Evolutionary conservation across 2,888 invertebrate species (phyloP).

Genomic region (Drosophila maculinotata): DNA sequence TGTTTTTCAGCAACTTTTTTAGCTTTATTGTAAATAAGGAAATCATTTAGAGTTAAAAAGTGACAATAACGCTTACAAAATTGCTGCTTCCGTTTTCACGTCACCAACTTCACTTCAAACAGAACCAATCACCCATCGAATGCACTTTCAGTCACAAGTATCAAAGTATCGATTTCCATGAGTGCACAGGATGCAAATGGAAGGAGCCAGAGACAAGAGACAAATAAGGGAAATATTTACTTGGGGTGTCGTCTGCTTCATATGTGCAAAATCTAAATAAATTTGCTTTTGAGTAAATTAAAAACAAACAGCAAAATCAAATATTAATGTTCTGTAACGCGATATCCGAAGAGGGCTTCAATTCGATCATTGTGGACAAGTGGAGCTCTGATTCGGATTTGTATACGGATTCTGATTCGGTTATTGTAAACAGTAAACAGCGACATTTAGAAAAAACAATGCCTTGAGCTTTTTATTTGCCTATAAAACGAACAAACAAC

Average conservation of each 20-base stretch:
- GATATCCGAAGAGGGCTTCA: slow-evolving; percentile 47
- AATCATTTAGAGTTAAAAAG: too few relatives aligned
- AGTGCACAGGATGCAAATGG: slow-evolving; percentile 29
- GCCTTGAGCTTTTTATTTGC: slow-evolving; percentile 42
- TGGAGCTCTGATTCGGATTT: slow-evolving; percentile 24
- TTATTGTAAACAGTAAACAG: slow-evolving; percentile 56
- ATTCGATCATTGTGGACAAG: slow-evolving; percentile 46
- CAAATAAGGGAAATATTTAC: neutral
- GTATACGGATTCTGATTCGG: slow-evolving; percentile 7
- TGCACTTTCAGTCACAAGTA: slow-evolving; percentile 40
- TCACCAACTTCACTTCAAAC: neutral
- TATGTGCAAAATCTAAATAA: slow-evolving; percentile 59
- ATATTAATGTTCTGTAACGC: slow-evolving; percentile 77
- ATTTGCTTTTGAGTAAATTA: slow-evolving; percentile 76
- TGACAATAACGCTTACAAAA: neutral
- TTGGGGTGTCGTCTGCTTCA: slow-evolving; percentile 35
- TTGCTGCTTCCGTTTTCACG: neutral
- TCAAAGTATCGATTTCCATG: slow-evolving; percentile 59
- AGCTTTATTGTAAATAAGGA: too few relatives aligned
- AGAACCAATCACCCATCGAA: slow-evolving; percentile 10
- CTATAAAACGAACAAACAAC: slow-evolving; percentile 33
- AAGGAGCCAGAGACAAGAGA: neutral
- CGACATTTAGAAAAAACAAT: slow-evolving; percentile 65
- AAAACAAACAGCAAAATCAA: slow-evolving; percentile 80
- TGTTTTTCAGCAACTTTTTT: too few relatives aligned